Percentiles rank a stretch among this genome's conserved stretches.
phyloP scores from a whole-genome alignment of 2,888 invertebrate species.

The Petrolisthes cinctipes region DNA sequence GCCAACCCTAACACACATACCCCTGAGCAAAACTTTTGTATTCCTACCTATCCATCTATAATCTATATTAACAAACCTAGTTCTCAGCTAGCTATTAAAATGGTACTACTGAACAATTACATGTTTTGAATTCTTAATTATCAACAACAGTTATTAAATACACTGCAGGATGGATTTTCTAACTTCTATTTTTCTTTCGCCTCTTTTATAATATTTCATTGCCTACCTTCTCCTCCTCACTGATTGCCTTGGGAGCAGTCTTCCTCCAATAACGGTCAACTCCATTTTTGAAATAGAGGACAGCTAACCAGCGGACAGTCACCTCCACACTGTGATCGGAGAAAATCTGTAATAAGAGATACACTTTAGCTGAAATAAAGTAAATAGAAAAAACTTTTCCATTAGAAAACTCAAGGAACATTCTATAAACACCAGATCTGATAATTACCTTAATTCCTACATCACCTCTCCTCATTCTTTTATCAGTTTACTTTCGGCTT shows the following conservation, averaged over 20 bases:
- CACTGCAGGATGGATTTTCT: not conserved
- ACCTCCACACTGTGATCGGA: slow-evolving; percentile 53
- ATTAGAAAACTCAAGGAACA: no score
- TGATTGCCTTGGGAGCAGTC: slow-evolving; percentile 62
- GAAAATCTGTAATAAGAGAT: slow-evolving; percentile 51
- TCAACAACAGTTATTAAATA: not conserved
- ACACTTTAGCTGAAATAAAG: no score
- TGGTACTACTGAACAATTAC: not conserved
- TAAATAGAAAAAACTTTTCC: no score
- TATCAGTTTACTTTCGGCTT: no score
- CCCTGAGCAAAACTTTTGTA: no score
- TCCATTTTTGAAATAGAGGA: slow-evolving; percentile 93
- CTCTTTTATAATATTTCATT: not conserved
- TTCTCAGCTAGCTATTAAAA: not conserved
- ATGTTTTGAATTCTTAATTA: not conserved
- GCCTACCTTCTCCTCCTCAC: slow-evolving; percentile 65
- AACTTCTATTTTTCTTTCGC: not conserved
- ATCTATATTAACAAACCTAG: no score
- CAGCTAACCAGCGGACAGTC: slow-evolving; percentile 83
- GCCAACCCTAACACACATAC: no score
- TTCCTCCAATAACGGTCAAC: slow-evolving; percentile 80
- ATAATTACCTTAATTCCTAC: no score
- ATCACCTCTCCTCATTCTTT: no score
- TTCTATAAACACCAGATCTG: no score
- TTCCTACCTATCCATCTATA: no score